A percentile compares a stretch with the other conserved stretches of the same genome.
These are phyloP conservation scores for Agapornis roseicollis DNA, from an alignment of 2,113 vertebrate species.

Conservation along the genomic window DNA sequence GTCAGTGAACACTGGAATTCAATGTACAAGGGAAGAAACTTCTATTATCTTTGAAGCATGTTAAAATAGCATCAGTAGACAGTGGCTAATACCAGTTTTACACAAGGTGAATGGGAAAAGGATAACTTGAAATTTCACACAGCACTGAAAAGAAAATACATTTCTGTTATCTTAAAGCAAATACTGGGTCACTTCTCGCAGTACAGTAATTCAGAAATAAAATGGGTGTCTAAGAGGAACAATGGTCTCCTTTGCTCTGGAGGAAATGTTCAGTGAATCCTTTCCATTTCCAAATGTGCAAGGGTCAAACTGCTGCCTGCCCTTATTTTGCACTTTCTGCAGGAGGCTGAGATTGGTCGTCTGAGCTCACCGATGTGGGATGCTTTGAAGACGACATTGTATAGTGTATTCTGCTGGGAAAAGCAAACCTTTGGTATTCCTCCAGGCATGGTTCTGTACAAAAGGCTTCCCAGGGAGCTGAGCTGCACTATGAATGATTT, in stretches of 20 bases:
- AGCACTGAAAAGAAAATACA: background rate
- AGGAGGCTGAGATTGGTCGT: fast-evolving
- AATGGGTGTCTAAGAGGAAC: background rate
- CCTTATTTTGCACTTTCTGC: fast-evolving
- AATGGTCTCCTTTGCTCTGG: background rate
- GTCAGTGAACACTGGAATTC: background rate
- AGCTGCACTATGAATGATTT: background rate
- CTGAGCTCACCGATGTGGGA: background rate
- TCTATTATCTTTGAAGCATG: background rate
- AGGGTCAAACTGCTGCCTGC: background rate
- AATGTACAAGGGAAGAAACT: background rate
- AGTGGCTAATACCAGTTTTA: background rate
- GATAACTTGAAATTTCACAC: background rate
- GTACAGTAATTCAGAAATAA: background rate
- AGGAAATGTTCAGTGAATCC: background rate
- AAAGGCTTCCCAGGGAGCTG: background rate
- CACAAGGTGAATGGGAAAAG: background rate
- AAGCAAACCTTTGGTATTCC: background rate
- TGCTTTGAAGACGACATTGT: background rate
- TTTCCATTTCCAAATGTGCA: background rate
- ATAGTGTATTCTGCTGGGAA: background rate
- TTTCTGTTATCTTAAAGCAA: background rate
- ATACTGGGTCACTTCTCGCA: background rate
- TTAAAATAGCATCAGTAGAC: background rate
- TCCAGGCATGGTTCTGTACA: background rate